phyloP scores from a whole-genome alignment of 2,797 vertebrate species.

The Platyrinchus mystaceus region DNA sequence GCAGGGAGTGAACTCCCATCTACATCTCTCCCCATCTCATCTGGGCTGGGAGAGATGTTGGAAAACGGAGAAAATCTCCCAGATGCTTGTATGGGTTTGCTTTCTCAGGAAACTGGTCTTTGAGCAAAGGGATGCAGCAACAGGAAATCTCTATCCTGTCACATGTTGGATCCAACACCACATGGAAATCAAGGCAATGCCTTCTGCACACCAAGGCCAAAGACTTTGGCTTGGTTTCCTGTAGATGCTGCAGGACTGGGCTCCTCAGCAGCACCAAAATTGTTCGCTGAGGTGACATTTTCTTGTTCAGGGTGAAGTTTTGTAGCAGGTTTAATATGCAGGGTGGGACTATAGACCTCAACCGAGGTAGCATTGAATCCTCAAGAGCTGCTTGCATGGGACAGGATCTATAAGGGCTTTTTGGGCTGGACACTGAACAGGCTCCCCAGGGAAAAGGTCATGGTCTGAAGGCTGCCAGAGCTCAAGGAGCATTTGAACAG shows the following conservation, averaged over 20 bases:
- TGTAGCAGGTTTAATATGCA: not conserved
- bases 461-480: not conserved
- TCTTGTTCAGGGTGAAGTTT: not conserved
- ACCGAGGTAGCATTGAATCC: not conserved
- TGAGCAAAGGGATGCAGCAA: not conserved
- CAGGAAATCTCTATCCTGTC: not conserved
- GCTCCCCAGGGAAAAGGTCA: not conserved
- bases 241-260: not conserved
- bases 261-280: not conserved
- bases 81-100: not conserved
- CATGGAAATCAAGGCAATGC: not conserved
- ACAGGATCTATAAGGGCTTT: not conserved
- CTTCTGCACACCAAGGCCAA: not conserved
- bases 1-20: not conserved
- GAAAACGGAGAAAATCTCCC: not conserved
- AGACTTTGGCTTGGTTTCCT: not conserved
- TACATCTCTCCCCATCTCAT: not conserved
- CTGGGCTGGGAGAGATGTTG: not conserved
- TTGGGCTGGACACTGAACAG: not conserved
- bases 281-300: not conserved
- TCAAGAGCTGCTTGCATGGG: not conserved
- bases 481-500: not conserved
- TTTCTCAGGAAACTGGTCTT: not conserved
- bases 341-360: not conserved
- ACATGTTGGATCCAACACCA: not conserved